Base-by-base conservation (phyloP, 2,113 vertebrate genomes). In the Siphamia tubifer region DNA sequence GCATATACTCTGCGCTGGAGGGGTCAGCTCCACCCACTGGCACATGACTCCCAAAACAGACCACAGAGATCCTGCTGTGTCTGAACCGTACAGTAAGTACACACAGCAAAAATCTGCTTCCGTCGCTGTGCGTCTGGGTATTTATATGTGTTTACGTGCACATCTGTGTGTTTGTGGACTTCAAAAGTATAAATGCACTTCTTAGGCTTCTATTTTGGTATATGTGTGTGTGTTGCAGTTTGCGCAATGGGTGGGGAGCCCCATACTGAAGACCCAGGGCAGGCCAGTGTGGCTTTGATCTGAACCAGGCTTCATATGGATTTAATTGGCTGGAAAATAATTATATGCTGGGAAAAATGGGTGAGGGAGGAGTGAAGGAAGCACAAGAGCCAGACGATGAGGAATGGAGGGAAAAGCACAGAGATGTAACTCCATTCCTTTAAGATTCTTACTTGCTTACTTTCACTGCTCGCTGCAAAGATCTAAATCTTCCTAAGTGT, bases 241-340 rank as follows among this genome's bases (percentile, higher is more conserved):
- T 2, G 38, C 42, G 45, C 30, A 32, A 58, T 67, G 81, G 83
- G 74, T 43, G 66, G 54, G 62, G 66, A 87, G 65, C 31, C 65
- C 42, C 55, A 15, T 25, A 45, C 68, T 66, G 64, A 24, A 38
- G 62, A 65, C 35, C 52, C 17, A 16, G 34, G 27, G 52, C 74
- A 51, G 72, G 58, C 47, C 58, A 19, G 39, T 7, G 39, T 6
- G 28, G 66, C 76, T 88, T 85, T 89, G 84, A 88, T 86, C 82
- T 73, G 39, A 55, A 68, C 63, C 73, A 57, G 68, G 83, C 80
- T 78, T 88, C 84, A 84, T 85, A 84, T 85, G 86, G 88, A 81
- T 87, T 74, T 88, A 84, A 90, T 82, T 84, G 86, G 63, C 63
- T 54, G 39, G 43, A 72, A 83, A 79, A 84, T 86, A 87, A 89